Evolutionary conservation across 2,797 vertebrate genomes (phyloP).

Genomic region (Tapirus indicus): DNA sequence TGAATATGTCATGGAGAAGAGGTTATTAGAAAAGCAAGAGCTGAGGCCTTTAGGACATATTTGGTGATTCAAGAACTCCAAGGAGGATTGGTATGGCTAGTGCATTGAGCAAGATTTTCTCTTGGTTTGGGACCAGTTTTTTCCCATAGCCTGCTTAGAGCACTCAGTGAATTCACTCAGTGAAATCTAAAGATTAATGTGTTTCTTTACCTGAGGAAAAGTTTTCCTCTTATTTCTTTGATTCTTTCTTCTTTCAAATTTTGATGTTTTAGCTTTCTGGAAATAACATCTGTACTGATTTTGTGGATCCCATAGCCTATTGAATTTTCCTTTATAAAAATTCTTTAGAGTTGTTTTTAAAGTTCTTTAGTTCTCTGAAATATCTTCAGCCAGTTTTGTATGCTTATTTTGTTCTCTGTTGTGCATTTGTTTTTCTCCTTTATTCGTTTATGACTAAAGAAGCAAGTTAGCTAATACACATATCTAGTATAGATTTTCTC

Average conservation of each 20-base stretch:
- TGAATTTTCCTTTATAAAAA: background rate
- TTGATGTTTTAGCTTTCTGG: background rate
- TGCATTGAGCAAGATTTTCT: background rate
- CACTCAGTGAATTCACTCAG: background rate
- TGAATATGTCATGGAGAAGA: background rate
- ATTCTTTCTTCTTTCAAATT: background rate
- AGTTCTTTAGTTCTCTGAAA: conserved; percentile 13
- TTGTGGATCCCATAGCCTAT: background rate
- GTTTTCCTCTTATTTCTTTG: background rate
- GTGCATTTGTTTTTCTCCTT: conserved; percentile 16
- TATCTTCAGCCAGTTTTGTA: background rate
- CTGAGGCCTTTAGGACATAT: background rate
- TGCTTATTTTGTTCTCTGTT: background rate
- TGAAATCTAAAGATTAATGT: conserved; percentile 11
- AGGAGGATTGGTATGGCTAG: background rate
- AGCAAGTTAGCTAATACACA: background rate
- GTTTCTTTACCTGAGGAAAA: background rate
- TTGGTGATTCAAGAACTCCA: background rate
- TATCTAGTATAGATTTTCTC: background rate
- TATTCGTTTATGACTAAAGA: background rate
- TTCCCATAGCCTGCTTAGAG: background rate
- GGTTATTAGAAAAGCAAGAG: background rate
- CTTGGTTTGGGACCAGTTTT: conserved; percentile 46
- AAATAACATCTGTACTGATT: background rate
- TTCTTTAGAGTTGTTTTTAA: background rate